Evolutionary conservation across 2,113 vertebrate genomes (phyloP), one percentile per base, ranked within the genome.

Genomic region (Dunckerocampus dactyliophorus): DNA sequence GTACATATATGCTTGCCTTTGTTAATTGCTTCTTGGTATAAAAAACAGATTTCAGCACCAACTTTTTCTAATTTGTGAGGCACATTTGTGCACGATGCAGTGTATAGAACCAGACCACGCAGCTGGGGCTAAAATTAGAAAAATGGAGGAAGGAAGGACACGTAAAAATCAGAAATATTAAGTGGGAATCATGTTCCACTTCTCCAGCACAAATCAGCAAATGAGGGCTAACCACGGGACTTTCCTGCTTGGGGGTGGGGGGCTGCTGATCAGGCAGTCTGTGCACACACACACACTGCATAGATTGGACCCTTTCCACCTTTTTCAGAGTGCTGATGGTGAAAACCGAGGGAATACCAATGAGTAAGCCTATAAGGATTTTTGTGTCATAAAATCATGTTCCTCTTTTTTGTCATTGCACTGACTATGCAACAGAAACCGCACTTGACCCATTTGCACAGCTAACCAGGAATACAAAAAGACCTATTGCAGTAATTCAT

Each of bases 211-310:
- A 87, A 82, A 82, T 76, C 74, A 72, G 72, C 74, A 61, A 72
- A 84, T 13, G 67, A 72, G 79, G 75, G 75, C 66, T 47, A 56
- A 82, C 81, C 82, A 84, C 60, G 11, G 77, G 75, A 84, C 86
- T 88, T n/a, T 89, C 84, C 87, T 89, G 84, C 67, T 8, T 7
- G 7, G 50, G 69, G 75, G 83, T 43, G 22, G 50, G 74, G 79
- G 31, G 24, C 69, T 86, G 85, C 88, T 88, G 89, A 90, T 81
- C 70, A 82, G 67, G 86, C 84, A 82, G 61, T 81, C 71, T 73
- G 62, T 31, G 56, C 55, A 50, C 62, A 59, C 56, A 39, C 49
- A 76, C 56, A 58, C 67, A 50, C 58, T 63, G 46, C 20, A 48
- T 63, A 63, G 76, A 61, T 69, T 85, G 87, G 84, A 84, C 57